phyloP scores from a whole-genome alignment of 2,797 vertebrate species.

The Linurgus olivaceus region DNA sequence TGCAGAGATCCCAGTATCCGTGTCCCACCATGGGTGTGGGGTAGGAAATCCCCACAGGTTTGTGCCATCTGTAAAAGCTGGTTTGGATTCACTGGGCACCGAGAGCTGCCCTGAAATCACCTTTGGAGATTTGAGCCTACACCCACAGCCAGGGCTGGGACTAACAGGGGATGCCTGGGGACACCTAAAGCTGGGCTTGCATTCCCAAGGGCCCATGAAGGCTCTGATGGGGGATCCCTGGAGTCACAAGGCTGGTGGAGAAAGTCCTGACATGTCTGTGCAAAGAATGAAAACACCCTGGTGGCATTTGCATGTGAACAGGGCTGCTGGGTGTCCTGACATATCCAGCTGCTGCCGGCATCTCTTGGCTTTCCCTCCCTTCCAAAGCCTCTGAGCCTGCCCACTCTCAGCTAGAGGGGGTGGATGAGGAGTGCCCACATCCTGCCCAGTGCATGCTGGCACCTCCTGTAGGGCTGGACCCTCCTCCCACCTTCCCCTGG shows the following conservation, averaged over 20 bases:
- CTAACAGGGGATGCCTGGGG: not conserved
- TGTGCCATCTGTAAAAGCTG: not conserved
- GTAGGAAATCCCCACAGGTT: rapidly evolving
- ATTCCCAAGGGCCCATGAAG: rapidly evolving
- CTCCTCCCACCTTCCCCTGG: not conserved
- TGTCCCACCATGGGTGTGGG: rapidly evolving
- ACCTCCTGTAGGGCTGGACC: not conserved
- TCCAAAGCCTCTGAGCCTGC: not conserved
- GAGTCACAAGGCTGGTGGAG: not conserved
- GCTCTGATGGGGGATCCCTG: not conserved
- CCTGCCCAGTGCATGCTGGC: not conserved
- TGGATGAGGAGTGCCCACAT: not conserved
- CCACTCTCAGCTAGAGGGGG: not conserved
- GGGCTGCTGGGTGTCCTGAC: not conserved
- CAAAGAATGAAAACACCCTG: not conserved
- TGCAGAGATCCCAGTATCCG: not conserved
- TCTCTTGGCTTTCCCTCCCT: not conserved
- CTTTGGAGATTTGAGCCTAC: not conserved
- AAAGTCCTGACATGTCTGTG: rapidly evolving
- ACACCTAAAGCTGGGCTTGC: not conserved
- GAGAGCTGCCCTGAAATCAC: not conserved
- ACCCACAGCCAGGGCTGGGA: not conserved
- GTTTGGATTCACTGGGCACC: not conserved
- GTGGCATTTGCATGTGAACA: not conserved
- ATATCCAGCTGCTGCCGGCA: not conserved